Evolutionary conservation across 1,140 invertebrate species (phyloP), one percentile per base, ranked within the genome.

Genomic region (Drosophila persimilis): DNA sequence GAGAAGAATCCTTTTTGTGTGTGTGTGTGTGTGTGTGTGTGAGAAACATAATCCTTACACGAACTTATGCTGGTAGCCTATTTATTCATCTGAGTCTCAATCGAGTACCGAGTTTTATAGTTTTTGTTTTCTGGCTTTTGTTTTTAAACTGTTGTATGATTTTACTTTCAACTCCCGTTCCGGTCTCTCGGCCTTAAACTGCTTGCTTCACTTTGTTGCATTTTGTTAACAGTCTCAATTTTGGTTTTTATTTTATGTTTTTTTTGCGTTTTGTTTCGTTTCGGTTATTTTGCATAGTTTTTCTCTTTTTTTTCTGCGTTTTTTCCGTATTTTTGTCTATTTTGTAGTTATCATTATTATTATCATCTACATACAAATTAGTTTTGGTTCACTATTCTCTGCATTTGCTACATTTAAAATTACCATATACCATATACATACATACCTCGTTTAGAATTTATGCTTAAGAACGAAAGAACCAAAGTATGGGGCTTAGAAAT

Each of bases 251-350:
- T 39, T 11, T 39, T 39, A 39, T 39, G 35, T 39, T 35, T 11
- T 73, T 61, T 60, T 60, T 54, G 50, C 13, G 35, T 43, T 53
- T 66, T 67, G 50, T 54, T 56, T 84, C 70, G 46, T 80, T 83
- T 86, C 72, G 81, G 77, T 88, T 89, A 85, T 85, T 88, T 88
- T 88, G 83, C 75, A 66, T 88, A 76, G 53, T 86, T 86, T 88
- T 78, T 67, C 71, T 74, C 60, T 78, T 88, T 88, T 86, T 85
- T 86, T 85, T 63, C 69, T 66, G 73, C 47, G 52, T 73, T 78
- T 84, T 83, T 80, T 78, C 51, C 61, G 44, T 65, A 78, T 86
- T 88, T 66, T 76, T 76, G 79, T 57, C 70, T 74, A 73, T 58
- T 73, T 57, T 59, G 45, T 79, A 58, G 48, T 77, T 66, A 77